Percentiles rank a stretch among this genome's conserved stretches.
Evolutionary conservation across 2,888 invertebrate species (phyloP).

Genomic region (Sympetrum striolatum): DNA sequence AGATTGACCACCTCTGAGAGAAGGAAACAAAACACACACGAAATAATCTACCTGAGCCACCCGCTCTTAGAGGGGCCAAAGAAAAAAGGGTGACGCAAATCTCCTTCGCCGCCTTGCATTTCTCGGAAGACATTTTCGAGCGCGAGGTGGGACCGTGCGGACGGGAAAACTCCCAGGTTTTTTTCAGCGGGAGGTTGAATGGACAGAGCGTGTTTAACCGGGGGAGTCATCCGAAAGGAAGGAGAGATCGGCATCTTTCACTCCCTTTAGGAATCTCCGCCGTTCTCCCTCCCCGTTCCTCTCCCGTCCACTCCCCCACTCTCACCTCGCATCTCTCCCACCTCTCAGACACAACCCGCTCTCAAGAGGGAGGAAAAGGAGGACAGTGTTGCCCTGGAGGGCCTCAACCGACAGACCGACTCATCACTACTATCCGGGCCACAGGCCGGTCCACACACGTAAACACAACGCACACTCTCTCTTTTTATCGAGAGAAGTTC

Average conservation of each 20-base stretch:
- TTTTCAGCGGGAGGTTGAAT: not conserved
- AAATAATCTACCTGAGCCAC: not conserved
- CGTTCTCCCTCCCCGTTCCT: not conserved
- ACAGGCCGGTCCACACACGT: constrained; percentile 14
- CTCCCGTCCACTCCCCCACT: not conserved
- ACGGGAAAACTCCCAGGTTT: not conserved
- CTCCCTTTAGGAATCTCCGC: not conserved
- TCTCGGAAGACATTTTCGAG: not conserved
- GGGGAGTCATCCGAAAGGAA: not conserved
- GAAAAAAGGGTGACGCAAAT: not conserved
- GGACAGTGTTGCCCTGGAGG: constrained; percentile 26
- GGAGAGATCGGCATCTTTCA: constrained; percentile 33
- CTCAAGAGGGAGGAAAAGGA: constrained; percentile 34
- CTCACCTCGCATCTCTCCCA: not conserved
- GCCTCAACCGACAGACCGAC: not conserved
- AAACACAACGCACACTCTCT: not conserved
- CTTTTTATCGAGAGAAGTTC: not conserved
- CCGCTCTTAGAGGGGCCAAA: not conserved
- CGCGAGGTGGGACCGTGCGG: not conserved
- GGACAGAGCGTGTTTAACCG: not conserved
- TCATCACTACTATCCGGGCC: constrained; percentile 25
- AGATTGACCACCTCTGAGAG: not conserved
- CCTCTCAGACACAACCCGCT: not conserved
- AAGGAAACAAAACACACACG: not conserved
- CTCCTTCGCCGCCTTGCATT: not conserved